phyloP scores from a whole-genome alignment of 2,888 invertebrate species.

The Lycaena phlaeas region DNA sequence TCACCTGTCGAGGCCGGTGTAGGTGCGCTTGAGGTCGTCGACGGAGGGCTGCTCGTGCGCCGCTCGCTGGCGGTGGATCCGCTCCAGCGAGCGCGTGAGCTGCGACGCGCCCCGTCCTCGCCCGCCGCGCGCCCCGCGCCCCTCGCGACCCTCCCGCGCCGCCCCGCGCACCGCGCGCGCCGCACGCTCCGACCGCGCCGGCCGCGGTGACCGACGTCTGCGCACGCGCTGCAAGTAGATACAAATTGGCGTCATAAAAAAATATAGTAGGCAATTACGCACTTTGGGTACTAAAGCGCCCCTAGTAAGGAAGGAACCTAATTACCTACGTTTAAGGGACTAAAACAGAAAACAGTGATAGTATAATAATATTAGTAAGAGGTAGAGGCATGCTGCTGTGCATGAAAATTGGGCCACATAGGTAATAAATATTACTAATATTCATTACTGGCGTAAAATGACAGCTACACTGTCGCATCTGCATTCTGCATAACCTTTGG shows the following conservation, averaged over 20 bases:
- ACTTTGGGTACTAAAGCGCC: too few species aligned
- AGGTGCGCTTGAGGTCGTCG: conserved; percentile 71
- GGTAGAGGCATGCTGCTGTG: too few species aligned
- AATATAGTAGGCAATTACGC: too few species aligned
- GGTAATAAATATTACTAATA: too few species aligned
- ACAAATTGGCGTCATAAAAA: neutral
- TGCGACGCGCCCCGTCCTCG: conserved; percentile 48
- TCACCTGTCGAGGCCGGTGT: conserved; percentile 74
- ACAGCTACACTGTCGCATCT: too few species aligned
- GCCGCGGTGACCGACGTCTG: conserved; percentile 37
- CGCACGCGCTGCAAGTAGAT: conserved; percentile 52
- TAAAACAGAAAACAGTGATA: too few species aligned
- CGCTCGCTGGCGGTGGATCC: conserved; percentile 62
- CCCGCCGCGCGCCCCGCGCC: conserved; percentile 26
- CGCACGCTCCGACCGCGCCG: conserved; percentile 44
- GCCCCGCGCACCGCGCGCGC: conserved; percentile 42
- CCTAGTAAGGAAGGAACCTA: too few species aligned
- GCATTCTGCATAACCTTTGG: too few species aligned
- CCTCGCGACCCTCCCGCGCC: conserved; percentile 27
- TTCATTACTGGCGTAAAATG: too few species aligned
- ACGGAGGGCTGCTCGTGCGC: conserved; percentile 55
- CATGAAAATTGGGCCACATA: too few species aligned
- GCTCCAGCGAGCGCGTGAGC: conserved; percentile 64
- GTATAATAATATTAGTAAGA: too few species aligned
- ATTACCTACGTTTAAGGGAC: too few species aligned